Base-by-base conservation (phyloP, 1,140 invertebrate genomes). In the Brachionus manjavacas region DNA sequence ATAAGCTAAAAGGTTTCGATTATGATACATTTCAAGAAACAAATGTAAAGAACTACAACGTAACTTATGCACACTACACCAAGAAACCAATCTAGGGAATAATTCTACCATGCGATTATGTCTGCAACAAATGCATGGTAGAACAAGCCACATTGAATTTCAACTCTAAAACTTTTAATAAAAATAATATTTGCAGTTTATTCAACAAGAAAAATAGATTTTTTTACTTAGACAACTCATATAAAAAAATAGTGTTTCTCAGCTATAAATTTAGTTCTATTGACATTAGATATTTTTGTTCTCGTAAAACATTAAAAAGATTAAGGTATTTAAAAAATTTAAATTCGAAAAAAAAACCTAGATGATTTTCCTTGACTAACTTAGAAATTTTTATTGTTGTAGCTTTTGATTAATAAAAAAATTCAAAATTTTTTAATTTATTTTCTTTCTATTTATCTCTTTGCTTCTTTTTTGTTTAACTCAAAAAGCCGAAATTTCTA, bases 41-140 rank as follows among this genome's bases (percentile, higher is more conserved):
- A 23, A 80, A 84, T 78, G 85, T 86, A 0, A 85, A 86, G 64
- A 74, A 86, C 85, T 87, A 87, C 84, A 87, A 85, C 23, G 86
- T 87, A 20, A 86, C 87, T 39, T 87, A 87, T 72, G 87, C 87
- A 11, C 86, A 87, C 46, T 87, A 87, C 85, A 85, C 86, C 11
- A 86, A 85, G 84, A 85, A 80, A 49, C 78, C 64, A 55, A 70
- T 84, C 39, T 66, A 60, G 60, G 68, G 39, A 43, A 35, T 68
- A 64, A 64, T 80, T 81, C 46, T 80, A 55, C 74, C 74, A 60
- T 76, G 72, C 72, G 9, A 39, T 16, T 20, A 72, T 41, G 35
- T 72, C 35, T 80, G 76, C 39, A 64, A 20, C 43, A 81, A 66
- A 43, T 68, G 79, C 79, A 81, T 81, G 79, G 79, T 81, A 81